Conservation (phyloP, 2,113 vertebrate genomes). For the Echinops telfairi region DNA sequence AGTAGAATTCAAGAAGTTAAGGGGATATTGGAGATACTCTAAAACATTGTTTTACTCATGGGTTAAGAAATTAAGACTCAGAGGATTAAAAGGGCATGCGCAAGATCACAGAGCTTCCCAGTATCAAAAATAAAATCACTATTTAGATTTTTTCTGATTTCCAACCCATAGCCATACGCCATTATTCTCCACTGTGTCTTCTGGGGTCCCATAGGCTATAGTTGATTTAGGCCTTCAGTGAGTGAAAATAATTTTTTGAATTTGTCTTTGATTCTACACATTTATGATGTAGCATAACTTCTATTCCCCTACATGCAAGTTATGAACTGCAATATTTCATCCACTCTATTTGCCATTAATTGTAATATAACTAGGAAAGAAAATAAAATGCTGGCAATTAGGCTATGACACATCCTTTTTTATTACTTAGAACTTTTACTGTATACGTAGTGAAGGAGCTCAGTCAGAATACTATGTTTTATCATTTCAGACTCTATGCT, state of each 20-base stretch:
- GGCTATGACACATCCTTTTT: not conserved
- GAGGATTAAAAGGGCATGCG: not conserved
- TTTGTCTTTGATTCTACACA: conserved; percentile 13
- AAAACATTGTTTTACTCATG: no score
- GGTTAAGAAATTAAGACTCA: not conserved
- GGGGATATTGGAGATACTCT: no score
- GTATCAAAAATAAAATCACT: not conserved
- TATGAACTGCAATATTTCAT: conserved; percentile 25
- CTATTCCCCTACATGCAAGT: not conserved
- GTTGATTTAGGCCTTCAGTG: not conserved
- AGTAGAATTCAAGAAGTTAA: no score
- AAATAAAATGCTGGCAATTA: conserved; percentile 12
- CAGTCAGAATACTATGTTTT: not conserved
- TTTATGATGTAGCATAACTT: not conserved
- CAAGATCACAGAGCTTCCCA: not conserved
- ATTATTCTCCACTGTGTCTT: not conserved
- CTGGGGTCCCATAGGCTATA: not conserved
- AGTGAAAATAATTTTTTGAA: not conserved
- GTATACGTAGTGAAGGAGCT: not conserved
- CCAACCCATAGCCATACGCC: not conserved
- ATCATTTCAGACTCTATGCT: not conserved
- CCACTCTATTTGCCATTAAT: not conserved
- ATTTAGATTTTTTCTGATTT: conserved; percentile 22
- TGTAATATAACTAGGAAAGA: not conserved
- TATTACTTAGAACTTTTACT: conserved; percentile 3